phyloP scores from a whole-genome alignment of 2,888 invertebrate species.

The Tachina grossa region DNA sequence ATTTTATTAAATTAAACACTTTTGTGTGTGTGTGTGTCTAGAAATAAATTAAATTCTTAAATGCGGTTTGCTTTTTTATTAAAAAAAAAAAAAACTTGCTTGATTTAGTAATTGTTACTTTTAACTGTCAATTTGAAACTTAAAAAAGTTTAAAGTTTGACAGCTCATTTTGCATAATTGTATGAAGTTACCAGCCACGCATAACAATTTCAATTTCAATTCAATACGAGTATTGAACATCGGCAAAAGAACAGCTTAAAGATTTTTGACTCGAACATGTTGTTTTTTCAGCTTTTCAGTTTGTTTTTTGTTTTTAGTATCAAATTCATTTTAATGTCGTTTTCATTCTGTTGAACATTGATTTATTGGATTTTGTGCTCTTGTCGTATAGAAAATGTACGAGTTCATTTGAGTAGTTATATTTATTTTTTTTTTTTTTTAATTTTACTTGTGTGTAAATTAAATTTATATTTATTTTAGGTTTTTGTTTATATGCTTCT shows the following conservation, averaged over 20 bases:
- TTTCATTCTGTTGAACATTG: slow-evolving; percentile 63
- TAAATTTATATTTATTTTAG: slow-evolving; percentile 51
- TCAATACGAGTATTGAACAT: slow-evolving; percentile 48
- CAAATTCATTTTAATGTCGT: slow-evolving; percentile 5
- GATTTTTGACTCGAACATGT: slow-evolving; percentile 39
- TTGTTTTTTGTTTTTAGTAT: not conserved
- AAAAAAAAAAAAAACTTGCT: slow-evolving; percentile 55
- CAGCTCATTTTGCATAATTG: slow-evolving; percentile 73
- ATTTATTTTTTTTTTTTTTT: slow-evolving; percentile 41
- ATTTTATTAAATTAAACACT: slow-evolving; percentile 37
- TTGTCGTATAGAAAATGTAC: slow-evolving; percentile 38
- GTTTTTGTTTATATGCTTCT: slow-evolving; percentile 10
- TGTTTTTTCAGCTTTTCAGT: slow-evolving; percentile 5
- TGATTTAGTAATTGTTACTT: slow-evolving; percentile 71
- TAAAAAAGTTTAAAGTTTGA: slow-evolving; percentile 68
- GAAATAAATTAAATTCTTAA: slow-evolving; percentile 29
- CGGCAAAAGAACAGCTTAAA: slow-evolving; percentile 1
- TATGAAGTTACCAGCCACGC: slow-evolving; percentile 57
- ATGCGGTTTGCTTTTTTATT: slow-evolving; percentile 29
- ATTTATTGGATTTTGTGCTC: slow-evolving; percentile 61
- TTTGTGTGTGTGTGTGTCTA: not conserved
- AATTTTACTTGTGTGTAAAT: slow-evolving; percentile 45
- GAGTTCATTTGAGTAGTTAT: slow-evolving; percentile 23
- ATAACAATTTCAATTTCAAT: slow-evolving; percentile 66
- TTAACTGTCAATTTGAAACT: slow-evolving; percentile 69